Base-by-base conservation (phyloP, 2,888 invertebrate genomes). In the Ormyrus rosae region DNA sequence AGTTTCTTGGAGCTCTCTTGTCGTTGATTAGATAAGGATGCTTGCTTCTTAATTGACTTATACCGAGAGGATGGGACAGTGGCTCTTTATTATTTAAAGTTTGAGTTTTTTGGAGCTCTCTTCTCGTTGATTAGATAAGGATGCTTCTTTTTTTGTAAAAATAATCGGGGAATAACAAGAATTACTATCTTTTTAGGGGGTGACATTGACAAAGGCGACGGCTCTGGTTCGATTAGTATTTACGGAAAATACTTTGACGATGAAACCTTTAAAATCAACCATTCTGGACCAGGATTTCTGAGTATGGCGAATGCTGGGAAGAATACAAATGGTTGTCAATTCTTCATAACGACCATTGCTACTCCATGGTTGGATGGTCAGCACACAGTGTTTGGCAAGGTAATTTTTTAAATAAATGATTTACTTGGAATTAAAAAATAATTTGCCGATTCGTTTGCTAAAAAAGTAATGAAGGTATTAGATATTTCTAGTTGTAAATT, bases 271-370 rank as follows among this genome's bases (percentile, higher is more conserved):
- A 93, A 93, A 50, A 93, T 97, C 5, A 94, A 95, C 86, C 98
- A 98, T 88, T 94, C 93, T 81, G 93, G 94, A 10, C 94, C 97
- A 2, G 98, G 98, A 77, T 96, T 96, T 91, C 92, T 98, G 60
- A 96, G 96, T 84, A 98, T 98, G 98, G 98, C 98, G 1, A 98
- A 98, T 90, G 93, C 94, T 87, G 95, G 95, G 91, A 94, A 94
- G 77, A 93, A 98, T 88, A 96, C 97, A n/a, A 98, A 98, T 91
- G 97, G 98, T 5, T 98, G 97, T 85, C 98, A 98, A 91, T 98
- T 98, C 91, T 95, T 98, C 90, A 96, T 99, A 86, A 97, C 97
- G n/a, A 96, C 96, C 0, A 94, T 95, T 82, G 93, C 95, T 13
- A 95, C 98, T 1, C 95, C 96, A 1, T 98, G 98, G 98, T 91